Conservation (phyloP, 2,888 invertebrate species). For the Ephialtes manifestator region DNA sequence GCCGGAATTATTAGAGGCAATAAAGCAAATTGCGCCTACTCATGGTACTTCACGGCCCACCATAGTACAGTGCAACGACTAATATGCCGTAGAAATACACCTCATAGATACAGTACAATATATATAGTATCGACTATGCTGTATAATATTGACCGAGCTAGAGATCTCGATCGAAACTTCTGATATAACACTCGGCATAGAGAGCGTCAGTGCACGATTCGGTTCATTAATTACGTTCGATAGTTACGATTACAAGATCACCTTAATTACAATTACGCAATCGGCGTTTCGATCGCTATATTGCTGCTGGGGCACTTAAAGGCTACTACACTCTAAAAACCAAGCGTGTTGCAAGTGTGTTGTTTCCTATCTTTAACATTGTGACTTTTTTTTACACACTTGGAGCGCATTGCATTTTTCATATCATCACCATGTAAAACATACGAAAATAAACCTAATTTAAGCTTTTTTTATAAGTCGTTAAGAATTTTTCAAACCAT, state of each 20-base stretch:
- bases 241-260: slow-evolving; percentile 78
- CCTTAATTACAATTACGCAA: slow-evolving; percentile 81
- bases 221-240: slow-evolving; percentile 81
- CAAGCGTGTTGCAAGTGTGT: too few relatives aligned
- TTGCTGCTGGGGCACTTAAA: neutral
- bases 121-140: neutral
- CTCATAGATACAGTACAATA: neutral
- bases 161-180: slow-evolving; percentile 38
- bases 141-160: neutral
- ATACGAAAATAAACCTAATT: too few relatives aligned
- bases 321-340: too few relatives aligned
- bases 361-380: too few relatives aligned
- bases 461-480: too few relatives aligned
- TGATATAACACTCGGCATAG: slow-evolving; percentile 24
- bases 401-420: too few relatives aligned
- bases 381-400: too few relatives aligned
- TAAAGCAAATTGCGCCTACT: slow-evolving; percentile 80
- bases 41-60: slow-evolving; percentile 70
- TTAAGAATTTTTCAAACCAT: too few relatives aligned
- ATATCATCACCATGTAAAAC: too few relatives aligned
- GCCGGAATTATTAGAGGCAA: slow-evolving; percentile 80
- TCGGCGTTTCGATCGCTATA: neutral
- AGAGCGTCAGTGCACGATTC: slow-evolving; percentile 79
- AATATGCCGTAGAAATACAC: slow-evolving; percentile 30
- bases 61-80: slow-evolving; percentile 36